Evolutionary conservation across 2,888 invertebrate species (phyloP).

Genomic region (Meteorus colon): DNA sequence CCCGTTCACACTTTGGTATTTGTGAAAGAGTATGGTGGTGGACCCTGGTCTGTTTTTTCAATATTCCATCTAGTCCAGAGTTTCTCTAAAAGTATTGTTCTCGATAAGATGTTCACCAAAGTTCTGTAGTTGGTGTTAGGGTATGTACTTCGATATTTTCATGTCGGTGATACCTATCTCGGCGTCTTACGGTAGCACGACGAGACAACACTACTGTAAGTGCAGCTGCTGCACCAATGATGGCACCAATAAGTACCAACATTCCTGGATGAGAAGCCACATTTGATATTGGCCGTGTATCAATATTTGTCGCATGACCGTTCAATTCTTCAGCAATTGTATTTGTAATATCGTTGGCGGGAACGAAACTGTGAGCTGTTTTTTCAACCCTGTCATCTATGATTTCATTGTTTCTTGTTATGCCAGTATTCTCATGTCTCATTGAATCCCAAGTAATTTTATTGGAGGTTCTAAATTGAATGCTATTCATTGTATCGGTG

Average conservation of each 20-base stretch:
- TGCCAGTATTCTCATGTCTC: background rate
- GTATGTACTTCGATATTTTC: slow-evolving; percentile 79
- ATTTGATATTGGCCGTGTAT: slow-evolving; percentile 51
- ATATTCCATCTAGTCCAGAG: slow-evolving; percentile 32
- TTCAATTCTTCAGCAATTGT: slow-evolving; percentile 66
- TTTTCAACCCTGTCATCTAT: slow-evolving; percentile 27
- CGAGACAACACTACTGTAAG: slow-evolving; percentile 73
- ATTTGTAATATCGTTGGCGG: slow-evolving; percentile 68
- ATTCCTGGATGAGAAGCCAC: slow-evolving; percentile 75
- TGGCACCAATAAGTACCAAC: slow-evolving; percentile 76
- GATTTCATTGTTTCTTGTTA: slow-evolving; percentile 23
- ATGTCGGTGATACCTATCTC: slow-evolving; percentile 64
- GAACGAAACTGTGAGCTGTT: slow-evolving; percentile 50
- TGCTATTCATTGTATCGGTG: slow-evolving; percentile 1
- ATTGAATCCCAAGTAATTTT: slow-evolving; percentile 31
- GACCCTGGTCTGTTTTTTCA: slow-evolving; percentile 16
- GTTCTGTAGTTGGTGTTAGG: slow-evolving; percentile 78
- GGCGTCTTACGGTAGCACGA: slow-evolving; percentile 66
- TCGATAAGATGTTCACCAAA: slow-evolving; percentile 77
- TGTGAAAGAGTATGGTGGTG: slow-evolving; percentile 18
- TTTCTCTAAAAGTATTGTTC: slow-evolving; percentile 19
- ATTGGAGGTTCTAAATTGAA: slow-evolving; percentile 17
- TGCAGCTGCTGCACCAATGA: slow-evolving; percentile 76
- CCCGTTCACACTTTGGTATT: slow-evolving; percentile 1
- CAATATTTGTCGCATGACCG: slow-evolving; percentile 63